Evolutionary conservation across 1,140 invertebrate species (phyloP).

Genomic region (Sitobion miscanthi): DNA sequence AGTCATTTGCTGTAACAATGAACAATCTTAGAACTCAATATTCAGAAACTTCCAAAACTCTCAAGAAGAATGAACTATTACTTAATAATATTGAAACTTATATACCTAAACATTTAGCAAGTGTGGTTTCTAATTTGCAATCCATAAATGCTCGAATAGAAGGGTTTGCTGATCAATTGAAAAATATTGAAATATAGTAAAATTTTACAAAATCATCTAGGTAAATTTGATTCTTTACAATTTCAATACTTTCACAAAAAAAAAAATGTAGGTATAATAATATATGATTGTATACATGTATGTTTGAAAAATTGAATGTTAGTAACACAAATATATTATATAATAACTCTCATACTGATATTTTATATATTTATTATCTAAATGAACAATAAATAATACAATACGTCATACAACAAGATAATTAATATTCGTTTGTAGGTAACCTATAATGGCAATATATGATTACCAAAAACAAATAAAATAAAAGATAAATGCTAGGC

Average conservation of each 20-base stretch:
- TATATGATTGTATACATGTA: neutral
- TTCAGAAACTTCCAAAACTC: neutral
- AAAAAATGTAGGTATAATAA: neutral
- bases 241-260: neutral
- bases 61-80: slow-evolving; percentile 2
- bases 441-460: too few species aligned
- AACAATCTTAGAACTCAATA: neutral
- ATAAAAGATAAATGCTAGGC: too few species aligned
- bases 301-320: too few species aligned
- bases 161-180: neutral
- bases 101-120: neutral
- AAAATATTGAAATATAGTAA: neutral
- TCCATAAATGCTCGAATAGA: neutral
- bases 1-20: neutral
- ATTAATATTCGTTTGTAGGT: too few species aligned
- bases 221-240: neutral
- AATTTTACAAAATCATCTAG: neutral
- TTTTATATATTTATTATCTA: neutral
- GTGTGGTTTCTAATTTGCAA: neutral
- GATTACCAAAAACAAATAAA: too few species aligned
- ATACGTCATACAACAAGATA: too few species aligned
- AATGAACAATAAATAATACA: neutral
- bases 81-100: neutral
- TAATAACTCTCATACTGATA: too few species aligned
- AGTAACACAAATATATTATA: too few species aligned